phyloP scores from a whole-genome alignment of 2,888 invertebrate species.

The Conchocele bisecta region DNA sequence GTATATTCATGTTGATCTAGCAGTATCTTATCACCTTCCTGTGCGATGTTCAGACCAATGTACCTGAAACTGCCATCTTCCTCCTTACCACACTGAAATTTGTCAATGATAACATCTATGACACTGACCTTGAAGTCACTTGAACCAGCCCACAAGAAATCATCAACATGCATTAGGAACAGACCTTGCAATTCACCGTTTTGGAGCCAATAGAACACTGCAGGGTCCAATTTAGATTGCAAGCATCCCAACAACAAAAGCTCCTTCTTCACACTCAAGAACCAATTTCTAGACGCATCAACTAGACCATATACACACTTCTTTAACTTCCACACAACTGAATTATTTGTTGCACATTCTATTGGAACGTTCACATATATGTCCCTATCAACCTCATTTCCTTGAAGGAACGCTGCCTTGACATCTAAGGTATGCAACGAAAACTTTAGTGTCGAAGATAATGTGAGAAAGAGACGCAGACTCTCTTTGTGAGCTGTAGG shows the following conservation, averaged over 20 bases:
- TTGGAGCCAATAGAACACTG: slow-evolving; percentile 47
- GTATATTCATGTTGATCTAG: slow-evolving; percentile 32
- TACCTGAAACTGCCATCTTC: slow-evolving; percentile 36
- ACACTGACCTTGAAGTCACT: slow-evolving; percentile 30
- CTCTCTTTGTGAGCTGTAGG: slow-evolving; percentile 33
- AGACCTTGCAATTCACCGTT: slow-evolving; percentile 24
- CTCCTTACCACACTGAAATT: slow-evolving; percentile 38
- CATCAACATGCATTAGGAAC: slow-evolving; percentile 49
- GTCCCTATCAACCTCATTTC: slow-evolving; percentile 14
- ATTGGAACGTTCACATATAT: too few species aligned
- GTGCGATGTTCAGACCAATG: slow-evolving; percentile 39
- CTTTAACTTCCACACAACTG: slow-evolving; percentile 27
- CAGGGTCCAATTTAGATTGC: slow-evolving; percentile 48
- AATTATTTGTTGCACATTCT: background rate
- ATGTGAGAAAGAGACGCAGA: slow-evolving; percentile 24
- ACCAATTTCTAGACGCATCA: slow-evolving; percentile 46
- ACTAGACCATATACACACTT: slow-evolving; percentile 44
- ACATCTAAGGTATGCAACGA: slow-evolving; percentile 33
- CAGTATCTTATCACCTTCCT: slow-evolving; percentile 17
- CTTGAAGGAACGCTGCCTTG: slow-evolving; percentile 46
- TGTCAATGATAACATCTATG: slow-evolving; percentile 19
- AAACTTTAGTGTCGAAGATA: slow-evolving; percentile 15
- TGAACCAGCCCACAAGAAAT: slow-evolving; percentile 49
- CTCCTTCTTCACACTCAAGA: slow-evolving; percentile 39
- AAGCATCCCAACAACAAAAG: slow-evolving; percentile 15